Evolutionary conservation across 2,113 vertebrate species (phyloP).

Genomic region (Ceyx melanurus): DNA sequence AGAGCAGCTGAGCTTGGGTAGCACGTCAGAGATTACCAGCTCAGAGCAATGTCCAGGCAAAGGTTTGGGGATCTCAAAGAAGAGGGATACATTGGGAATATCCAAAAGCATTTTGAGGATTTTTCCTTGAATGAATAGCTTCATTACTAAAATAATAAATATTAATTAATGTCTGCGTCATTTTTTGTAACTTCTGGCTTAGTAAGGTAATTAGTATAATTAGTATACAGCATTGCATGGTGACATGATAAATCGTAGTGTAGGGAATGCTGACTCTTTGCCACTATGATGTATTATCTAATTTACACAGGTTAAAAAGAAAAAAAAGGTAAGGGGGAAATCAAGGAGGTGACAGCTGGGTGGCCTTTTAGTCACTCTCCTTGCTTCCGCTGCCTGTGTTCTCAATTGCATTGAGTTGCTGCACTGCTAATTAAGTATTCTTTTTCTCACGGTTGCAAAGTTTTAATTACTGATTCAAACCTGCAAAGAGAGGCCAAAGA

Average conservation of each 20-base stretch:
- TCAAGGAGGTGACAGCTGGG: constrained; percentile 27
- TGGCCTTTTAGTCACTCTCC: constrained; percentile 43
- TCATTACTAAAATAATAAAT: constrained; percentile 73
- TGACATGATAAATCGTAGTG: constrained; percentile 75
- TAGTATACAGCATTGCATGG: constrained; percentile 65
- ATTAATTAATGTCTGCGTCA: constrained; percentile 74
- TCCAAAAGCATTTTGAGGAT: not conserved
- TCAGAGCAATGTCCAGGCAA: not conserved
- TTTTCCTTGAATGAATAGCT: constrained; percentile 67
- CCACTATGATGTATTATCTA: constrained; percentile 75
- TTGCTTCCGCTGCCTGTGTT: constrained; percentile 37
- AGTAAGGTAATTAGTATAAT: constrained; percentile 80
- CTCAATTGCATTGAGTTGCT: not conserved
- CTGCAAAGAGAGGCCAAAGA: not conserved
- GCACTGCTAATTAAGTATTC: constrained; percentile 28
- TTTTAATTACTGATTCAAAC: not conserved
- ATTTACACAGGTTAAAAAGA: constrained; percentile 63
- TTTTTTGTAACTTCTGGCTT: constrained; percentile 75
- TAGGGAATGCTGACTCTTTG: constrained; percentile 72
- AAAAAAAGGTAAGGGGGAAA: not conserved
- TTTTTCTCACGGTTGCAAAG: constrained; percentile 32
- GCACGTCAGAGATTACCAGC: not conserved
- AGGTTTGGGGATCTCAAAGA: not conserved
- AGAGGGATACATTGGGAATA: not conserved
- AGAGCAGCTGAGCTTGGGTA: constrained; percentile 11